Conservation (phyloP, 2,113 vertebrate genomes). For the Dicaeum eximium region DNA sequence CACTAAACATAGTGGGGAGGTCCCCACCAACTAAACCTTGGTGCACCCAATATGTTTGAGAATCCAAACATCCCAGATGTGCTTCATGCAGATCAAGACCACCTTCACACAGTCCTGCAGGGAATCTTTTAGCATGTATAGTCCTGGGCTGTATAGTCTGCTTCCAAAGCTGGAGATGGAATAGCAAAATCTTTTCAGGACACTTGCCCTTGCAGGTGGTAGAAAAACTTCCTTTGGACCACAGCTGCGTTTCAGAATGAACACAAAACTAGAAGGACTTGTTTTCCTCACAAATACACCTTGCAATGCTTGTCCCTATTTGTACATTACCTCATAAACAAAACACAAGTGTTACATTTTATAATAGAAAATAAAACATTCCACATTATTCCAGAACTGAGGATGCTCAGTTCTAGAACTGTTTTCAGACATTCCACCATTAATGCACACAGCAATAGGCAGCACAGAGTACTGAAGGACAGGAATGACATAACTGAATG, state of each 20-base stretch:
- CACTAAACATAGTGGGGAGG: fast-evolving
- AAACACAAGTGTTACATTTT: neutral
- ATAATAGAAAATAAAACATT: neutral
- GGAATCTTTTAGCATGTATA: neutral
- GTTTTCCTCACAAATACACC: neutral
- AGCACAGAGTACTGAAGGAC: neutral
- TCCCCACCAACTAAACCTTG: fast-evolving
- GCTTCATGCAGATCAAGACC: neutral
- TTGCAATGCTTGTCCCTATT: neutral
- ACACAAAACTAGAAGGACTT: neutral
- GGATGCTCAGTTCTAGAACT: neutral
- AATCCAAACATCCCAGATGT: neutral
- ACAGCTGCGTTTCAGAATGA: neutral
- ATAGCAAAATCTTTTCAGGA: neutral
- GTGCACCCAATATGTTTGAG: neutral
- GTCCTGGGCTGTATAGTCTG: neutral
- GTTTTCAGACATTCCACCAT: neutral
- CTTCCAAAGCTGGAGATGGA: neutral
- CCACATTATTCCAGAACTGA: neutral
- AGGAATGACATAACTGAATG: neutral
- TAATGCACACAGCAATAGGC: neutral
- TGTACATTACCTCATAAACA: neutral
- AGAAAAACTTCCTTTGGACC: neutral
- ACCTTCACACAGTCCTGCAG: fast-evolving
- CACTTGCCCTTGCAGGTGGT: neutral